Evolutionary conservation across 2,113 vertebrate genomes (phyloP), one percentile per base, ranked within the genome.

Genomic region (Xiphias gladius): DNA sequence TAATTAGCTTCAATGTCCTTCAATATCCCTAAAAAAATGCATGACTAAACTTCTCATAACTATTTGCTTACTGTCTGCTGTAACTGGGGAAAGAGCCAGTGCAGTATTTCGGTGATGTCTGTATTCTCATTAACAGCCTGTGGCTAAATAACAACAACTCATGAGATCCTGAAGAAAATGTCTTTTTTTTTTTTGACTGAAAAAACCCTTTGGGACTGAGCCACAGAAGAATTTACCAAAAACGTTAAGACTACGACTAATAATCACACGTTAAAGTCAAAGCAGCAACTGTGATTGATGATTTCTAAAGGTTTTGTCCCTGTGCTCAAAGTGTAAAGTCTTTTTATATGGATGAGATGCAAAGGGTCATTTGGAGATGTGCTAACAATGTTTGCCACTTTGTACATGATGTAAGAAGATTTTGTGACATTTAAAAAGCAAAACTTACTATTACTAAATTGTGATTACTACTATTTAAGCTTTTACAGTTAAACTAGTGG

Each of bases 61-160:
- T 52, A 67, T 63, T 19, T 65, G 55, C 61, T 59, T 17, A 22
- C 30, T 12, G 30, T 78, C 52, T 12, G 7, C 9, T 20, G 26
- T 37, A 30, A 41, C 50, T 14, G n/a, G 16, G n/a, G 39, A 62
- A 43, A n/a, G 30, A 50, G 58, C 39, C 16, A 17, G 39, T 67
- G 73, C n/a, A 39, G 59, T 41, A 26, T 63, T 57, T 54, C 22
- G 9, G n/a, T 39, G 55, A 58, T 61, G 16, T 81, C 26, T 82
- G 54, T 73, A 24, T 83, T 88, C 79, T 80, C 46, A 90, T 89
- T 88, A 84, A 79, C 54, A 75, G 84, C 81, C 66, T 39, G 14
- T 75, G 72, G 83, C 58, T 76, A 83, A 76, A 54, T 50, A 84
- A 72, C 62, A 84, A 72, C 62, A 76, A 66, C 82, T 76, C 76